Conservation (phyloP, 2,113 vertebrate species). For the Cyphomyrus plagiostoma region DNA sequence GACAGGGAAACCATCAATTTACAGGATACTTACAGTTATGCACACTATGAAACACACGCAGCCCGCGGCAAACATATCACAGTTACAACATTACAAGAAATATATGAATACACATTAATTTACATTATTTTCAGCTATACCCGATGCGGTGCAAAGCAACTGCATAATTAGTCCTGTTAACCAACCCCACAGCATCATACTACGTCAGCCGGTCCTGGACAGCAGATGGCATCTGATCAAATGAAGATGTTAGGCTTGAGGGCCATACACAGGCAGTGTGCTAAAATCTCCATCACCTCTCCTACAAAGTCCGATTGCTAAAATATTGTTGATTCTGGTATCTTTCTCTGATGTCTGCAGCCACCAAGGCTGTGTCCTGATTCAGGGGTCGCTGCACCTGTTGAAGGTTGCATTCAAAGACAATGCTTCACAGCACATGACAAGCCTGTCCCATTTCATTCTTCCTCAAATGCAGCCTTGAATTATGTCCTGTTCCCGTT, state of each 20-base stretch:
- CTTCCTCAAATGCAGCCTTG: no score
- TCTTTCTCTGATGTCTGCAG: background rate
- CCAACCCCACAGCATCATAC: background rate
- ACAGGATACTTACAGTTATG: background rate
- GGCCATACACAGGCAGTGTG: background rate
- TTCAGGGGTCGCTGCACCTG: background rate
- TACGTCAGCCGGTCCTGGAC: background rate
- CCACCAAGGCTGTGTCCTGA: background rate
- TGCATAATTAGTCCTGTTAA: background rate
- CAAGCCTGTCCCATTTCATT: background rate
- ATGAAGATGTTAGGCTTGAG: background rate
- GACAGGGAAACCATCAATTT: background rate
- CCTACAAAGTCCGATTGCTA: background rate
- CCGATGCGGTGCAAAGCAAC: background rate
- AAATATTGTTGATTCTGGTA: background rate
- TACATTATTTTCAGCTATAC: background rate
- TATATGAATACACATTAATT: background rate
- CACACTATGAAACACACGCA: background rate
- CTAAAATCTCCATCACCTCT: background rate
- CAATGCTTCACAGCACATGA: background rate
- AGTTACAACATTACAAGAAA: background rate
- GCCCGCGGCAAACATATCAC: background rate
- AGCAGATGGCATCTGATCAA: background rate
- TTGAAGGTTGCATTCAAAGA: background rate
- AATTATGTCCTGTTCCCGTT: background rate